A percentile compares a stretch with the other conserved stretches of the same genome.
These are phyloP conservation scores for Petrocephalus microphthalmus DNA, from an alignment of 2,113 vertebrate genomes.

Conservation along the genomic window DNA sequence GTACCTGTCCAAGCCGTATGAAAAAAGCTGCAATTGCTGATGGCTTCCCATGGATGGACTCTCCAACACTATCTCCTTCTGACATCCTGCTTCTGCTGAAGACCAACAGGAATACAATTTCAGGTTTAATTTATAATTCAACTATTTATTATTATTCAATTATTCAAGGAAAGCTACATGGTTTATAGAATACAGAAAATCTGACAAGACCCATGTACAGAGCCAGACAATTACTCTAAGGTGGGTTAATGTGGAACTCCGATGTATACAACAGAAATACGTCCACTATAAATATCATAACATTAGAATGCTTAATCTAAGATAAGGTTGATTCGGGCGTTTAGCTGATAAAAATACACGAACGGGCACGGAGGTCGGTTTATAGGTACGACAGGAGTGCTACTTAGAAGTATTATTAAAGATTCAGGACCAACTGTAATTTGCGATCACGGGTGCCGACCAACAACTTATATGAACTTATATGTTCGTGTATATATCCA, in stretches of 20 bases:
- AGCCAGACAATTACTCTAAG: background rate
- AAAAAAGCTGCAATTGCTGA: constrained; percentile 85
- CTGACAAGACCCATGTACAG: background rate
- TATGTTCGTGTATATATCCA: background rate
- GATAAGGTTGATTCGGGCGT: background rate
- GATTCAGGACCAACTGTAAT: background rate
- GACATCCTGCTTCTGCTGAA: constrained; percentile 77
- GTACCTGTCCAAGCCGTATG: constrained; percentile 87
- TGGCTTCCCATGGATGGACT: constrained; percentile 92
- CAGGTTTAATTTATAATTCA: background rate
- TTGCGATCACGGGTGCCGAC: background rate
- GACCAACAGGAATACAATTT: background rate
- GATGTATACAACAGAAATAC: background rate
- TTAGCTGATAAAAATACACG: too few relatives aligned
- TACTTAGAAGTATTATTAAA: background rate
- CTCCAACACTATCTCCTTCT: constrained; percentile 94
- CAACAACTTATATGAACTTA: too few relatives aligned
- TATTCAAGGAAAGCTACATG: background rate
- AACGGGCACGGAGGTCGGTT: too few relatives aligned
- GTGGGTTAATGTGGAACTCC: background rate
- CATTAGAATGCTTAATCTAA: background rate
- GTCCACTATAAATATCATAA: background rate
- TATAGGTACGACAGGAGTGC: too few relatives aligned
- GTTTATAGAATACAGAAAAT: background rate
- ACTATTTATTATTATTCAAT: background rate